These are phyloP conservation scores for Porites divaricata DNA, from an alignment of 92 coral and sea anemone species.

Conservation along the genomic window DNA sequence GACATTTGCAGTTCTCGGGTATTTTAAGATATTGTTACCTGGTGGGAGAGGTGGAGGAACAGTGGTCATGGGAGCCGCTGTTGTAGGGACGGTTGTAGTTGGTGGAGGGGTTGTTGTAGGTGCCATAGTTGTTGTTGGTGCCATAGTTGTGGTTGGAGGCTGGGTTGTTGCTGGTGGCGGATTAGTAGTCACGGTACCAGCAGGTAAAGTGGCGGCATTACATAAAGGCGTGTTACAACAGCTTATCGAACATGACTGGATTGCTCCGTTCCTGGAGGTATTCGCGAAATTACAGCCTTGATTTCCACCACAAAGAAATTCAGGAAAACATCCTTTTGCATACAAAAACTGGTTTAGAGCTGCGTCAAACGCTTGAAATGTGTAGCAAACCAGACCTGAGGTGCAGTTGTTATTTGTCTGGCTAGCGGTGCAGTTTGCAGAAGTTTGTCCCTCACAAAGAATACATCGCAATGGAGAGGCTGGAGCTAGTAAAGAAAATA, in stretches of 20 bases:
- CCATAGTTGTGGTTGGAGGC: background rate
- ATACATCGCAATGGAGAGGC: background rate
- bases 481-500: background rate
- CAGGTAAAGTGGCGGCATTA: background rate
- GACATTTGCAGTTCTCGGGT: too few relatives aligned
- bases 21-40: background rate
- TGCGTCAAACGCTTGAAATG: constrained; percentile 29
- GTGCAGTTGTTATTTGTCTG: constrained; percentile 12
- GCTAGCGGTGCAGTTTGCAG: background rate
- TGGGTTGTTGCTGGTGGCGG: background rate
- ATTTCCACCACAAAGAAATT: constrained; percentile 21
- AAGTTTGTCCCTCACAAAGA: background rate
- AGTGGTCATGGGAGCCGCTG: constrained; percentile 9
- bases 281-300: constrained; percentile 11
- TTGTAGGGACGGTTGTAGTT: background rate
- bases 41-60: background rate
- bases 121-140: constrained; percentile 8
- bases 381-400: constrained; percentile 19
- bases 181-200: background rate
- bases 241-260: constrained; percentile 20
- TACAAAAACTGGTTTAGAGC: background rate
- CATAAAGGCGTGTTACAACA: constrained; percentile 28
- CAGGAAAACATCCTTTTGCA: constrained; percentile 38
- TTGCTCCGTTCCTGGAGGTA: constrained; percentile 6
- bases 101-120: constrained; percentile 18